Evolutionary conservation across 2,888 invertebrate genomes (phyloP).

Genomic region (Cheilosia pagana): DNA sequence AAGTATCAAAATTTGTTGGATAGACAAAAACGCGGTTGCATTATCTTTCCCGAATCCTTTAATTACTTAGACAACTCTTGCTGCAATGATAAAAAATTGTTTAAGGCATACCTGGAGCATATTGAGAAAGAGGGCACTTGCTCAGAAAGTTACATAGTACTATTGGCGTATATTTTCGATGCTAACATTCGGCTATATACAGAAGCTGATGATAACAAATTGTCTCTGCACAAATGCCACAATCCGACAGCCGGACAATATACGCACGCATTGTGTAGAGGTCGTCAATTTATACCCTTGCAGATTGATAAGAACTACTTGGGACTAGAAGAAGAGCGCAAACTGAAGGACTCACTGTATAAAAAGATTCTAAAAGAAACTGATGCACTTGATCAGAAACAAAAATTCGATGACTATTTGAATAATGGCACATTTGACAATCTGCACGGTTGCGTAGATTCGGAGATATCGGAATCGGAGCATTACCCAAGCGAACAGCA

Average conservation of each 20-base stretch:
- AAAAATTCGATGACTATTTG: neutral
- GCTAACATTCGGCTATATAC: neutral
- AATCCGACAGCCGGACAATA: neutral
- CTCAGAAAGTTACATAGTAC: neutral
- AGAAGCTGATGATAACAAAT: neutral
- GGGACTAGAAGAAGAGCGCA: neutral
- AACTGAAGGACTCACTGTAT: neutral
- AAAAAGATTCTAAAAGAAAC: neutral
- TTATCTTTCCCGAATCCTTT: neutral
- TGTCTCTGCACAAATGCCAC: neutral
- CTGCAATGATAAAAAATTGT: neutral
- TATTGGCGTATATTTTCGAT: slow-evolving; percentile 10
- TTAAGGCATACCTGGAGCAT: neutral
- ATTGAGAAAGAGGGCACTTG: neutral
- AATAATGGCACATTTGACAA: neutral
- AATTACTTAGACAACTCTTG: neutral
- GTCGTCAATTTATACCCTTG: neutral
- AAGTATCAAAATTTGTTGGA: neutral
- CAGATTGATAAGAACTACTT: neutral
- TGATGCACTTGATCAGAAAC: neutral
- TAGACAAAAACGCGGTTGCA: neutral
- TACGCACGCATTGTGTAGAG: neutral
- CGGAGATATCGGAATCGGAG: too few relatives aligned
- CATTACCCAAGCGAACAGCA: neutral
- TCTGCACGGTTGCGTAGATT: neutral